These are phyloP conservation scores for Chorisops tibialis DNA, from an alignment of 2,888 invertebrate species.

Conservation along the genomic window DNA sequence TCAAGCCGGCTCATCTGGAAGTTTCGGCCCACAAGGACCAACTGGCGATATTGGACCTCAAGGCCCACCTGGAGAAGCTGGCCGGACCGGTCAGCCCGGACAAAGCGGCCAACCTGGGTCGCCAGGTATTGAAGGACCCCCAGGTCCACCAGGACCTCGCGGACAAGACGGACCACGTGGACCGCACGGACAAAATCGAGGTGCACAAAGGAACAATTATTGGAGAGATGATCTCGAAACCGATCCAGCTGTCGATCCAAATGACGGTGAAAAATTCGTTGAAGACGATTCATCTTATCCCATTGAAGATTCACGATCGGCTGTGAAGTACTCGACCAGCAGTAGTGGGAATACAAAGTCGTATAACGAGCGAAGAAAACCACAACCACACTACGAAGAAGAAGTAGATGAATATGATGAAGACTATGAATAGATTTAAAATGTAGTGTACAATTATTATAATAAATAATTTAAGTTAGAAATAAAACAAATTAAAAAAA, in stretches of 20 bases:
- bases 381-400: no score
- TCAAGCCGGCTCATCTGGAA: conserved; percentile 62
- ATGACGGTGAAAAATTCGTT: not conserved
- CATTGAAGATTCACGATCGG: not conserved
- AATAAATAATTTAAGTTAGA: no score
- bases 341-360: not conserved
- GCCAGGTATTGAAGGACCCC: conserved; percentile 57
- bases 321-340: not conserved
- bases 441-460: no score
- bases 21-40: conserved; percentile 20
- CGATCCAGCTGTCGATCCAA: no score
- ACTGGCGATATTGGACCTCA: conserved; percentile 17
- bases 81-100: conserved; percentile 58
- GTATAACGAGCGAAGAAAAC: no score
- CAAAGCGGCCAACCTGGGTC: conserved; percentile 69
- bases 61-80: conserved; percentile 59
- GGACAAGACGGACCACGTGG: conserved; percentile 68
- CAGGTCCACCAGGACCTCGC: conserved; percentile 55
- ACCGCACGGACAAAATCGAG: conserved; percentile 64
- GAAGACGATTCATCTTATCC: not conserved
- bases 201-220: conserved; percentile 42
- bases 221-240: no score
- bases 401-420: no score
- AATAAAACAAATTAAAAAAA: no score
- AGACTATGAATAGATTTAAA: no score